Evolutionary conservation across 2,113 vertebrate genomes (phyloP), one percentile per base, ranked within the genome.

Genomic region (Syngnathus typhle): DNA sequence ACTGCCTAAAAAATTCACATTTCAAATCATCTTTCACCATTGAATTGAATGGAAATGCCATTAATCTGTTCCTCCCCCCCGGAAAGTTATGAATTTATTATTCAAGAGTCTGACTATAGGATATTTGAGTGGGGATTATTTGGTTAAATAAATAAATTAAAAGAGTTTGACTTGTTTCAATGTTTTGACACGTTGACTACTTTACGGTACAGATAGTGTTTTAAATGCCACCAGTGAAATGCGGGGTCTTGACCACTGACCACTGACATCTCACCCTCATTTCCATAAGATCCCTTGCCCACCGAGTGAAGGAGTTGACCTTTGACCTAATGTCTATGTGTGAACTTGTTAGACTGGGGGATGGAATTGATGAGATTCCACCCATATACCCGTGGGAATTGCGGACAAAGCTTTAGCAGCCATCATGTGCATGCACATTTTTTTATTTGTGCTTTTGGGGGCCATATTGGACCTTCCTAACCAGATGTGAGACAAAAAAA

Each of bases 201-300:
- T 60, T 41, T 7, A 39, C 7, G 9, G 59, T 39, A 39, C 36
- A 39, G 13, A 37, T 19, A 10, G 37, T 59, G 51, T 59, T 63
- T 71, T 10, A 8, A 77, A 37, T 49, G 23, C 9, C 59, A 55
- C 58, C 41, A 27, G 46, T 59, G 6, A 73, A 73, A 79, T 69
- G 60, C 55, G 19, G 10, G 47, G 69, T 58, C 11, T 62, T 74
- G 69, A 79, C 81, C 63, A 64, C 52, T 74, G 76, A 52, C 69
- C 64, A 65, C 47, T 79, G 81, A 85, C 78, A 86, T 87, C 66
- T 83, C 67, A 84, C 85, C 82, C 79, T 72, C 68, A 89, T 90
- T 82, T 84, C 82, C 87, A 89, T 88, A 84, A 72, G 68, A 76
- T 90, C 88, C 88, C 89, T 82, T 49, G 68, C 7, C 69, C 47